A percentile compares a stretch with the other conserved stretches of the same genome.
These are phyloP conservation scores for Stigmatopora argus DNA, from an alignment of 2,113 vertebrate genomes.

Conservation along the genomic window DNA sequence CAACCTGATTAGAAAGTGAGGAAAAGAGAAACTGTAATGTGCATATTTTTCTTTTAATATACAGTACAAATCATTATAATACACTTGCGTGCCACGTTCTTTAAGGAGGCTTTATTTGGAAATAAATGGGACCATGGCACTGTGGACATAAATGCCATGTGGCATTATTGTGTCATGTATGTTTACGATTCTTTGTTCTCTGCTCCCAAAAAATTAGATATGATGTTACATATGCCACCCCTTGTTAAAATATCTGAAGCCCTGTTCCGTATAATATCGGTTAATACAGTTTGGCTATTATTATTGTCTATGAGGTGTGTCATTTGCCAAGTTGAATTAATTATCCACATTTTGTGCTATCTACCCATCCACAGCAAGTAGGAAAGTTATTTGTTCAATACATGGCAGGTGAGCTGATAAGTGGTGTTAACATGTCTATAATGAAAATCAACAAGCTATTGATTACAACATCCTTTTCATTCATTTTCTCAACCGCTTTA, in stretches of 20 bases:
- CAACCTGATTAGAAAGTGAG: constrained; percentile 76
- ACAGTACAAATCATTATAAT: background rate
- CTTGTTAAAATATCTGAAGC: background rate
- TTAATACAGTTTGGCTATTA: background rate
- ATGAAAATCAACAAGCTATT: constrained; percentile 6
- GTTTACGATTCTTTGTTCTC: background rate
- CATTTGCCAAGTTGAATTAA: background rate
- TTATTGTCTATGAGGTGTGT: background rate
- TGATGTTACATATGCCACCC: background rate
- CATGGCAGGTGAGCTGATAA: background rate
- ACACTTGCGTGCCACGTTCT: background rate
- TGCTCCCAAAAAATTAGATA: background rate
- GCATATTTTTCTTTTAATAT: background rate
- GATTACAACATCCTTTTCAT: no score
- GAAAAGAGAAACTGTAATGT: background rate
- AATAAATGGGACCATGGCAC: background rate
- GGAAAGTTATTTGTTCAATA: background rate
- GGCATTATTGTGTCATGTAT: background rate
- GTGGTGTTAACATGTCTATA: background rate
- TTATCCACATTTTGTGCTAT: no score
- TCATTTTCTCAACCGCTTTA: no score
- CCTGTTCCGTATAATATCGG: background rate
- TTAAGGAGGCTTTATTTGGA: background rate
- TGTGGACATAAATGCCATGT: background rate
- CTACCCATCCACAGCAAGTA: background rate